Evolutionary conservation across 2,113 vertebrate genomes (phyloP), one percentile per base, ranked within the genome.

Genomic region (Scartelaos histophorus): DNA sequence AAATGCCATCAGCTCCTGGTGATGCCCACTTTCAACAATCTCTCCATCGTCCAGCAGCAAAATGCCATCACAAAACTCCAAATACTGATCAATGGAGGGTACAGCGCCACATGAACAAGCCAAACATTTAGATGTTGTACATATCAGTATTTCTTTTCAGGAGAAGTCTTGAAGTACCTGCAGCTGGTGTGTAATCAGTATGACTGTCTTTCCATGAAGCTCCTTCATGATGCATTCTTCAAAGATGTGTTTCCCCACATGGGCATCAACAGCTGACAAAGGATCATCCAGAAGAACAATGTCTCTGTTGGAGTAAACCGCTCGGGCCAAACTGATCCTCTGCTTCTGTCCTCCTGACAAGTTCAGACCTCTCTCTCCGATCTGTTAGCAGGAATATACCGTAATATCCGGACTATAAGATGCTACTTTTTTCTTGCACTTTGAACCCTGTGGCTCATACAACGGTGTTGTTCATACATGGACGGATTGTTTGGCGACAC

Each of bases 1-100:
- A 17, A 85, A 69, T 25, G 82, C 78, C 91, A 95, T 93, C 51
- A 96, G 73, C 21, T 65, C 51, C 45, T 75, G 38, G 74, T 96
- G 95, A 38, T 89, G 92, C 56, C 95, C 95, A 3, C 83, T 85
- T 78, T 96, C 96, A 67, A 74, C 88, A 22, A 95, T 87, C 80
- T 93, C 80, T 7, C 95, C 94, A 0, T 93, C 89, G 64, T 96
- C 94, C 74, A 97, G 73, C 56, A 97, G 66, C 76, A 96, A 73
- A 68, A 96, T 89, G 53, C 94, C 80, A 60, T 97, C 94, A 77
- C 95, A 96, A 81, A 92, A 95, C 86, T 95, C 94, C 62, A 96
- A 83, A 84, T 95, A 95, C 96, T 94, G 61, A 38, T 5, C 69
- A 6, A 76, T 53, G 77, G 19, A 70, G 34, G 51, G 46, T 1